Evolutionary conservation across 2,888 invertebrate species (phyloP), one percentile per base, ranked within the genome.

Genomic region (Lycia hirtaria): DNA sequence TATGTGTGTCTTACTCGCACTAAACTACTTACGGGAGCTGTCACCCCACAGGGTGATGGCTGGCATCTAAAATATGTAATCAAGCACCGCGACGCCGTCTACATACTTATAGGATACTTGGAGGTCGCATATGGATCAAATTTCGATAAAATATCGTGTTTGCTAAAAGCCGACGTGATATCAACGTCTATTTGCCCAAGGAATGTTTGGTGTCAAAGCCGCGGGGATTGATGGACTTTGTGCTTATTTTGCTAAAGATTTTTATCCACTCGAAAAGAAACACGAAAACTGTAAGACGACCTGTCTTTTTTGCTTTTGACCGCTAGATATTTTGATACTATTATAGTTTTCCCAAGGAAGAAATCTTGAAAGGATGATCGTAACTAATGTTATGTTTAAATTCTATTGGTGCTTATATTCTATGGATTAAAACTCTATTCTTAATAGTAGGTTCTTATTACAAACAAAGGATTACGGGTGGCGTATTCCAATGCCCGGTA

Each of bases 21-120:
- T n/a, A 0, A 17, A 4, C 15, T 15, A 15, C 9, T 17, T 26
- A 24, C 17, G 26, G 22, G 14, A n/a, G n/a, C 15, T 10, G 1
- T 17, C 26, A 7, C 41, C 41, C 17, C 22, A 14, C 10, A 7
- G 22, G 38, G 7, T 12, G 38, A 38, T 40, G 22, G 22, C 7
- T 40, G 38, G 38, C 14, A 26, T 41, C 26, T 28, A 15, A 41
- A 41, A 26, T 41, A 41, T 26, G 26, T 41, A 26, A 41, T 41
- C 41, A 41, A 26, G 17, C 9, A 20, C 10, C 41, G 15, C 10
- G n/a, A 17, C 26, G 26, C n/a, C 7, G 24, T 14, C 15, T 30
- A 19, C 19, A 30, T 32, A 30, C 6, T 19, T 30, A 44, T 19
- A n/a, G 10, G 24, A 10, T 35, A 35, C n/a, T 1, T 9, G 7